Evolutionary conservation across 2,113 vertebrate species (phyloP).

Genomic region (Aegithalos caudatus): DNA sequence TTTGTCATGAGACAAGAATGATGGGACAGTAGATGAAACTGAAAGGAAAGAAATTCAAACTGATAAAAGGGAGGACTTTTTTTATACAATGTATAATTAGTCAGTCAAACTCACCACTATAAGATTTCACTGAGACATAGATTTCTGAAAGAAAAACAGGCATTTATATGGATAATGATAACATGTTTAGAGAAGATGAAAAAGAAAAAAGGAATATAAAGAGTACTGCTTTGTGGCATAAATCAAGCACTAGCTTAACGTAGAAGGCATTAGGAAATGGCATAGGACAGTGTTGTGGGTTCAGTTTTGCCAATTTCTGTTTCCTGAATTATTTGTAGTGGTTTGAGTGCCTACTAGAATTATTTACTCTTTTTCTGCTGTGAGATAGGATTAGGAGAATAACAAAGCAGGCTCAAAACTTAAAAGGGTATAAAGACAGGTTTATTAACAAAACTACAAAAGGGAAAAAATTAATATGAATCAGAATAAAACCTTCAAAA

Average conservation of each 20-base stretch:
- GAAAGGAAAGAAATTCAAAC: conserved; percentile 30
- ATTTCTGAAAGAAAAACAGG: conserved; percentile 29
- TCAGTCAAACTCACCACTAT: not conserved
- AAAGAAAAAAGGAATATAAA: not conserved
- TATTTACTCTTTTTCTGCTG: not conserved
- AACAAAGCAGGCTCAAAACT: not conserved
- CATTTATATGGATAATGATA: conserved; percentile 22
- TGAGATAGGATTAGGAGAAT: not conserved
- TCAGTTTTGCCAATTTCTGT: no score
- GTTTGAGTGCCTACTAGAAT: not conserved
- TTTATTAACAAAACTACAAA: not conserved
- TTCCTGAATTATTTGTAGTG: not conserved
- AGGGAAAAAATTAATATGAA: not conserved
- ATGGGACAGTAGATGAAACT: not conserved
- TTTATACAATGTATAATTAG: conserved; percentile 25
- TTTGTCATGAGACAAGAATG: conserved; percentile 23
- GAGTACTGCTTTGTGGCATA: not conserved
- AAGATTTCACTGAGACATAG: conserved; percentile 2
- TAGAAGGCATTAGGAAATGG: not conserved
- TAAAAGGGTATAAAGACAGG: not conserved
- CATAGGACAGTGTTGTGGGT: not conserved
- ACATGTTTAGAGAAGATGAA: conserved; percentile 1
- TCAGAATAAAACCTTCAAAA: not conserved
- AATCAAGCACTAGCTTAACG: not conserved
- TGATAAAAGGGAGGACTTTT: conserved; percentile 30